phyloP scores from a whole-genome alignment of 2,888 invertebrate genomes.

The Cylloceria caligata region DNA sequence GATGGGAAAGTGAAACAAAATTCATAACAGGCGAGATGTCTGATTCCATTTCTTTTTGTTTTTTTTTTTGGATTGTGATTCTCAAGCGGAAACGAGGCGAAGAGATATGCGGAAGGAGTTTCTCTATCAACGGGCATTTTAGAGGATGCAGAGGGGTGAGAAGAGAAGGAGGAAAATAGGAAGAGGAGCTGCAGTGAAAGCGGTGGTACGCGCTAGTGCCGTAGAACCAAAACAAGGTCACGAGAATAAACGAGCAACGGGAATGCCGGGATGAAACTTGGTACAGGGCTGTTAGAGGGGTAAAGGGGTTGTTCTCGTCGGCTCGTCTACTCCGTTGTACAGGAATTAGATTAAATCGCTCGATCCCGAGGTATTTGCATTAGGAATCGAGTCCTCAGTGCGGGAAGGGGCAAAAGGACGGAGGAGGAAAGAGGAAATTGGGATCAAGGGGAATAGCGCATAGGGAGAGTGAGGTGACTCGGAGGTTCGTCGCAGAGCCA shows the following conservation, averaged over 20 bases:
- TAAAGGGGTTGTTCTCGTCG: conserved; percentile 39
- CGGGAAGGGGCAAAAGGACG: conserved; percentile 10
- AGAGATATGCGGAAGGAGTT: not conserved
- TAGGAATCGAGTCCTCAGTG: conserved; percentile 66
- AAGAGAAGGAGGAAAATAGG: not conserved
- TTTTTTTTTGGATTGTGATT: conserved; percentile 3
- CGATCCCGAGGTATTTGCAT: conserved; percentile 71
- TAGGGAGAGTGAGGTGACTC: conserved; percentile 21
- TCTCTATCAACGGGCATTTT: not conserved
- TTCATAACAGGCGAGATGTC: too few species aligned
- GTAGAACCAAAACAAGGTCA: conserved; percentile 68
- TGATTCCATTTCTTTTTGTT: too few species aligned
- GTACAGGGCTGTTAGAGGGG: not conserved
- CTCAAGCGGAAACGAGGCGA: not conserved
- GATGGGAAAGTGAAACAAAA: not conserved
- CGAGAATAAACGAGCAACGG: conserved; percentile 61
- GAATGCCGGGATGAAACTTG: conserved; percentile 54
- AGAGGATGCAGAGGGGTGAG: not conserved
- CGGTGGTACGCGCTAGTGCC: conserved; percentile 1
- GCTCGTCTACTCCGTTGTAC: conserved; percentile 62
- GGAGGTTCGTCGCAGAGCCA: conserved; percentile 39
- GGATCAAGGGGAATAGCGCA: conserved; percentile 4
- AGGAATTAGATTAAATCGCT: conserved; percentile 72
- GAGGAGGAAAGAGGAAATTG: conserved; percentile 2
- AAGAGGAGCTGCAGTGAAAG: conserved; percentile 12